These are phyloP conservation scores for Oncorhynchus kisutch DNA, from an alignment of 2,113 vertebrate species.

Conservation along the genomic window DNA sequence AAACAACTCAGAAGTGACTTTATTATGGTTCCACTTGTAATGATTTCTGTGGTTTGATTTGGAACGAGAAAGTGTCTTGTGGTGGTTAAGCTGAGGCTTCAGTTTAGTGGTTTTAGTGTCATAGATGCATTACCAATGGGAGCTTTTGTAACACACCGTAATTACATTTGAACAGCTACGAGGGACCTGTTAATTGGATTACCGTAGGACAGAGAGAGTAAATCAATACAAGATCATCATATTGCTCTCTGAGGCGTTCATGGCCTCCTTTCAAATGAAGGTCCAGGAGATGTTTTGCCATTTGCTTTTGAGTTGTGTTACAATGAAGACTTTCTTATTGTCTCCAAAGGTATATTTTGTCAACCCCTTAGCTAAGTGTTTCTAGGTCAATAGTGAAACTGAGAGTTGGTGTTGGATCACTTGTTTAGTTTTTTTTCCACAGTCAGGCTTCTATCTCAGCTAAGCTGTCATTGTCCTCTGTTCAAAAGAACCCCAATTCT, in stretches of 20 bases:
- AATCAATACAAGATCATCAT: too few relatives aligned
- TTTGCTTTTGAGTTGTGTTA: not conserved
- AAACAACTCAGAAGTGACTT: slow-evolving; percentile 4
- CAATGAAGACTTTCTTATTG: not conserved
- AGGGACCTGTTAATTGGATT: not conserved
- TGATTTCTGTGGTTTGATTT: slow-evolving; percentile 26
- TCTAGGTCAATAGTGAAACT: slow-evolving; percentile 12
- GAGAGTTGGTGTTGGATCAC: slow-evolving; percentile 38
- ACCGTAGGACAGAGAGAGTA: too few relatives aligned
- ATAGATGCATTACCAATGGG: not conserved
- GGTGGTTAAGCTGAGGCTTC: slow-evolving; percentile 3
- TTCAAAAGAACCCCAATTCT: slow-evolving; percentile 31
- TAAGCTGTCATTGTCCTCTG: slow-evolving; percentile 19
- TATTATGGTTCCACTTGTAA: slow-evolving; percentile 16
- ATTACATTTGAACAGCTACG: not conserved
- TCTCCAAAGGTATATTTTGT: slow-evolving; percentile 26
- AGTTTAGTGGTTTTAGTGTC: not conserved
- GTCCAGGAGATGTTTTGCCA: not conserved
- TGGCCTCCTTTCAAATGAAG: not conserved
- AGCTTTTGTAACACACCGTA: not conserved
- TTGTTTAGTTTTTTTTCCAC: slow-evolving; percentile 36
- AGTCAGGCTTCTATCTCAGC: slow-evolving; percentile 32
- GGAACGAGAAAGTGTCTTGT: slow-evolving; percentile 4
- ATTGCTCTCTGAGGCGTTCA: not conserved
- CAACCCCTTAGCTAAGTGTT: slow-evolving; percentile 35